Evolutionary conservation across 1,140 invertebrate species (phyloP).

Genomic region (Psix sp.): DNA sequence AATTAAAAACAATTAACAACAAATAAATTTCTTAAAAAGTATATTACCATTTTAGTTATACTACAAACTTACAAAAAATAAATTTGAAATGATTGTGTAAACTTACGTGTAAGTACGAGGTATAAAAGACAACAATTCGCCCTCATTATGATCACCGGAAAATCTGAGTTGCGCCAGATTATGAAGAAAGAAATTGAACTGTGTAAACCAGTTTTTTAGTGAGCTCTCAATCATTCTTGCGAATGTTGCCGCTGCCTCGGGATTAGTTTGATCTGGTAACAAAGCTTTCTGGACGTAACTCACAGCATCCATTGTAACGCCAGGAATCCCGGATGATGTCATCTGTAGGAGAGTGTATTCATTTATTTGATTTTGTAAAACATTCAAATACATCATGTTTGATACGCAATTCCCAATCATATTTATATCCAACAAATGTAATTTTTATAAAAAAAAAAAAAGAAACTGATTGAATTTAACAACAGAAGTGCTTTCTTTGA

Average conservation of each 20-base stretch:
- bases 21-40: too few species aligned
- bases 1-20: too few species aligned
- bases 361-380: conserved; percentile 42
- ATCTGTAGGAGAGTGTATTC: conserved; percentile 82
- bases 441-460: too few species aligned
- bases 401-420: conserved; percentile 16
- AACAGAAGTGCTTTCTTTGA: conserved; percentile 1
- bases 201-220: conserved; percentile 91
- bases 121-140: conserved; percentile 93
- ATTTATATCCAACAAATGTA: neutral
- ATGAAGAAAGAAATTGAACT: conserved; percentile 98
- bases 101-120: conserved; percentile 94
- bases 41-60: too few species aligned
- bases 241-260: conserved; percentile 95
- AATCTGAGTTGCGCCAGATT: conserved; percentile 96
- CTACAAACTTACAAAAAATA: too few species aligned
- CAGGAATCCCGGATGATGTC: conserved; percentile 95
- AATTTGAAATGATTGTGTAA: too few species aligned
- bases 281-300: conserved; percentile 94
- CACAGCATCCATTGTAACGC: conserved; percentile 93
- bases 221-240: conserved; percentile 94
- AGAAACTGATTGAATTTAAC: too few species aligned
- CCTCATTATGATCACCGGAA: conserved; percentile 88
- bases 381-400: conserved; percentile 9
- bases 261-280: conserved; percentile 91